Conservation (phyloP, 2,797 vertebrate genomes). For the Aphelocoma californica region DNA sequence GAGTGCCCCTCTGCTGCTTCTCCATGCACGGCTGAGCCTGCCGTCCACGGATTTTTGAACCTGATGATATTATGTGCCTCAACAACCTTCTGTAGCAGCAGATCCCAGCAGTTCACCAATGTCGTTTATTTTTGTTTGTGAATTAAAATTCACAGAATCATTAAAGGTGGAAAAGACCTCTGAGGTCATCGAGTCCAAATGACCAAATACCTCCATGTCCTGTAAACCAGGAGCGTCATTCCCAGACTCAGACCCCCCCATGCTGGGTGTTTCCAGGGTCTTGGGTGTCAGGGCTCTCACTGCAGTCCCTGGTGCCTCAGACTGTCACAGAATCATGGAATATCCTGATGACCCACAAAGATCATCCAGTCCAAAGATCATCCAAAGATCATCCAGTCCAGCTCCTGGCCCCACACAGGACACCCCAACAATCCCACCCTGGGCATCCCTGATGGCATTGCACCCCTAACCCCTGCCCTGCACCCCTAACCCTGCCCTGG, state of each 20-base stretch:
- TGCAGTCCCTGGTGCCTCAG: not conserved
- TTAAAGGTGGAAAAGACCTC: not conserved
- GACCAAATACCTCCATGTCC: not conserved
- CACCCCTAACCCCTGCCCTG: too few relatives aligned
- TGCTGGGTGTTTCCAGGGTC: not conserved
- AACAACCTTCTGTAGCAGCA: not conserved
- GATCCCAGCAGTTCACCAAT: not conserved
- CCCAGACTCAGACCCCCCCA: accelerated
- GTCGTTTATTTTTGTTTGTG: accelerated
- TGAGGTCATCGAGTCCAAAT: accelerated
- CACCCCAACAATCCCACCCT: not conserved
- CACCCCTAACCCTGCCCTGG: too few relatives aligned
- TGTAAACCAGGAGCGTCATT: not conserved
- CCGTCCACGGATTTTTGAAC: accelerated
- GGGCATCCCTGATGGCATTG: accelerated
- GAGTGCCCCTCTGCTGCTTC: not conserved
- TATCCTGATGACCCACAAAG: too few relatives aligned
- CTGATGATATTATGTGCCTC: not conserved
- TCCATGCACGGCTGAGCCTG: not conserved
- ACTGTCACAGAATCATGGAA: not conserved
- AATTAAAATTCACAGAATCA: not conserved
- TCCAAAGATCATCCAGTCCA: not conserved
- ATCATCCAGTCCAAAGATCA: not conserved
- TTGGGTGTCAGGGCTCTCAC: not conserved
- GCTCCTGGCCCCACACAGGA: too few relatives aligned